A percentile compares a stretch with the other conserved stretches of the same genome.
Evolutionary conservation across 2,797 vertebrate species (phyloP).

Genomic region (Psittacula derbiana): DNA sequence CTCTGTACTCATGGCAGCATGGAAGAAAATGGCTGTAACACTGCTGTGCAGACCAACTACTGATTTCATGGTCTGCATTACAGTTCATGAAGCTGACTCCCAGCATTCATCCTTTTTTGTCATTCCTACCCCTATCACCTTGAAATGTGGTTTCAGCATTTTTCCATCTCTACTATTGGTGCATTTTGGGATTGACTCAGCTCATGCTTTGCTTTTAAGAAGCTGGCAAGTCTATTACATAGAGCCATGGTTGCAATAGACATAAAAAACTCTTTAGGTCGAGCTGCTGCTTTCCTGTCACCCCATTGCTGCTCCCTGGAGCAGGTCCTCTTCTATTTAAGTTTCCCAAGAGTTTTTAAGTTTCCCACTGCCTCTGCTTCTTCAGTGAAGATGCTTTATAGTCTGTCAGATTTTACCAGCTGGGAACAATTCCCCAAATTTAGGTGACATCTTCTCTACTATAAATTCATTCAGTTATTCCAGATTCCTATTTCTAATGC

Average conservation of each 20-base stretch:
- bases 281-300: not conserved
- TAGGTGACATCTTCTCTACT: not conserved
- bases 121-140: not conserved
- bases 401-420: not conserved
- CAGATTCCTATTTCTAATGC: not conserved
- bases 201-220: not conserved
- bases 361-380: not conserved
- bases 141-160: not conserved
- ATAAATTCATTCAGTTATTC: not conserved
- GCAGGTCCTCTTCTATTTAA: not conserved
- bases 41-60: not conserved
- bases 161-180: not conserved
- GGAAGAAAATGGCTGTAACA: not conserved
- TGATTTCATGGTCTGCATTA: not conserved
- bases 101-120: not conserved
- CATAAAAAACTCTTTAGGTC: not conserved
- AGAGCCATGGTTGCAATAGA: too few species aligned
- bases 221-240: not conserved
- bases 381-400: not conserved
- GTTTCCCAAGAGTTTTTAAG: not conserved
- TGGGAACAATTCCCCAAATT: not conserved
- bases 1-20: not conserved
- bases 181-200: not conserved
- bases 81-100: not conserved
- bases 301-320: not conserved